Evolutionary conservation across 1,140 invertebrate genomes (phyloP), one percentile per base, ranked within the genome.

Genomic region (Venturia canescens): DNA sequence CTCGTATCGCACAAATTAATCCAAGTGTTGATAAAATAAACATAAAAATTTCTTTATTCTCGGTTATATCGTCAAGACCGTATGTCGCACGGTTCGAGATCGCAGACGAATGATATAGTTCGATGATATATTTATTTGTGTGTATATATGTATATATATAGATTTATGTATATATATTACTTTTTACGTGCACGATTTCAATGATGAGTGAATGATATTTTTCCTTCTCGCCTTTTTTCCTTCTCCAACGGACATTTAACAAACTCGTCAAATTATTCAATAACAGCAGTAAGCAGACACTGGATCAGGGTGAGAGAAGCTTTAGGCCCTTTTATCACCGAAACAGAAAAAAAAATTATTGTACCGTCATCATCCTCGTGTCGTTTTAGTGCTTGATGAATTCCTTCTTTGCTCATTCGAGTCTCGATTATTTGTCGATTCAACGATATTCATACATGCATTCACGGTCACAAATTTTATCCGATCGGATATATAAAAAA

Each of bases 271-370:
- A 72, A 76, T 44, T 44, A 66, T 38, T 26, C 57, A 6, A 34
- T 38, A n/a, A 21, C 70, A 27, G 44, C 38, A 9, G 13, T 44
- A 11, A 44, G 13, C 38, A 9, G 38, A 44, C 38, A 44, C 38
- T 11, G n/a, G 77, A 44, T 50, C n/a, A 69, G 21, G 31, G 66
- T 38, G 69, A 69, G 34, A 4, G 27, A 23, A 34, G 48, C 34
- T 72, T 80, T 80, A 80, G 78, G 78, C 70, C 78, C 78, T 70
- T 80, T 72, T 23, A 60, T 80, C 48, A 71, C 70, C 18, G 6
- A 78, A 66, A 66, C 21, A 66, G 15, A 44, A 76, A 57, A 76
- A 75, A 75, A 27, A 29, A 50, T 21, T 11, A 44, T 44, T 44
- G 38, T 44, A 44, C 38, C 5, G 38, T 44, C 38, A 44, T 44